Evolutionary conservation across 2,888 invertebrate species (phyloP).

Genomic region (Pyrochroa serraticornis): DNA sequence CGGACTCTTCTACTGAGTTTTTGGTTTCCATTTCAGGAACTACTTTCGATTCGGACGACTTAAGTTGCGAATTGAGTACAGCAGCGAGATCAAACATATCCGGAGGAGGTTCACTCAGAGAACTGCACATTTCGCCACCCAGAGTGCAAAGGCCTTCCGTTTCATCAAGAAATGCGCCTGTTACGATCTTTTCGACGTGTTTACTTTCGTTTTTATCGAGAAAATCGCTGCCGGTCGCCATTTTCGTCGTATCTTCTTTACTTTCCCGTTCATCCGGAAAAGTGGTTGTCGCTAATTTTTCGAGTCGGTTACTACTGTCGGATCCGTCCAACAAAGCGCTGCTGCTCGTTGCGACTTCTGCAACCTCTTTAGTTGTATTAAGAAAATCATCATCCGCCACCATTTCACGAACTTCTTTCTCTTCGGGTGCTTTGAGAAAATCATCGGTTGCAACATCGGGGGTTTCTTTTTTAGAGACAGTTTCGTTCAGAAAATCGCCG

Average conservation of each 20-base stretch:
- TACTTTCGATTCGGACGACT: neutral
- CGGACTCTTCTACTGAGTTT: slow-evolving; percentile 1
- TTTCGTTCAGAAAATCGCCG: too few relatives aligned
- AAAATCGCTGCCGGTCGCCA: too few relatives aligned
- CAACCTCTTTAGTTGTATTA: neutral
- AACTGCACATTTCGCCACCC: slow-evolving; percentile 55
- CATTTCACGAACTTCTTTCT: too few relatives aligned
- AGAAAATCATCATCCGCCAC: slow-evolving; percentile 5
- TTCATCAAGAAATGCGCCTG: slow-evolving; percentile 32
- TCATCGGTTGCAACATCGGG: too few relatives aligned
- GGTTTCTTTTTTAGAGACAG: neutral
- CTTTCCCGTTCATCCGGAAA: too few relatives aligned
- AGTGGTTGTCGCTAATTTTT: too few relatives aligned
- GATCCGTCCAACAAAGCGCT: too few relatives aligned
- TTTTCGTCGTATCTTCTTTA: too few relatives aligned
- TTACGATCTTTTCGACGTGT: neutral
- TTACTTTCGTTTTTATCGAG: too few relatives aligned
- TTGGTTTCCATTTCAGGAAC: neutral
- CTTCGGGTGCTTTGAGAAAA: too few relatives aligned
- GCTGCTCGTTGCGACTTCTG: too few relatives aligned
- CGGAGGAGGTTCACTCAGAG: slow-evolving; percentile 57
- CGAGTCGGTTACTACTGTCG: too few relatives aligned
- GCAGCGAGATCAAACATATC: slow-evolving; percentile 54
- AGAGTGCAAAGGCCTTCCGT: slow-evolving; percentile 52
- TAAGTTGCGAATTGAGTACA: slow-evolving; percentile 16